These are phyloP conservation scores for Philereme vetulata DNA, from an alignment of 2,888 invertebrate genomes.

Conservation along the genomic window DNA sequence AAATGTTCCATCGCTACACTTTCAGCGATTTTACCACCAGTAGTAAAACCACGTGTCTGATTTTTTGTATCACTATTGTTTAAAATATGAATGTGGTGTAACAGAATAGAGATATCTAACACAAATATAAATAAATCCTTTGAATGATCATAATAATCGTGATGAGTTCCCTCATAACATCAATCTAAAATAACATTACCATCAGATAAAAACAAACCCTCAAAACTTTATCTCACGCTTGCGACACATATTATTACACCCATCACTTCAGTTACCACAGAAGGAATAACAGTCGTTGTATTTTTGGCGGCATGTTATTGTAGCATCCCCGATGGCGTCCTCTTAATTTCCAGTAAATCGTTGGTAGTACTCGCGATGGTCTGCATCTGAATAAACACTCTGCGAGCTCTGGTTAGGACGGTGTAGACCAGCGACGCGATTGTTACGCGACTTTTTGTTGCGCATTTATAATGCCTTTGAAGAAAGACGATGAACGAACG, in stretches of 20 bases:
- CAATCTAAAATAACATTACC: conserved; percentile 14
- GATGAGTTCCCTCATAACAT: conserved; percentile 5
- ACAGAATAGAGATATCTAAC: no score
- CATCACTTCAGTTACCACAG: conserved; percentile 26
- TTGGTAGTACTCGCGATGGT: conserved; percentile 70
- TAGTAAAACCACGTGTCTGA: no score
- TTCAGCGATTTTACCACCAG: no score
- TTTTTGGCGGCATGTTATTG: conserved; percentile 78
- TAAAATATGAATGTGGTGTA: no score
- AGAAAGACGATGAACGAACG: no score
- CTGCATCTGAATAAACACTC: conserved; percentile 81
- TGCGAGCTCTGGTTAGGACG: conserved; percentile 52
- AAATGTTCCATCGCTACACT: no score
- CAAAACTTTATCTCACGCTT: conserved; percentile 35
- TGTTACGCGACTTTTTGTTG: conserved; percentile 19
- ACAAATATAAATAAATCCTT: no score
- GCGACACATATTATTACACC: conserved; percentile 37
- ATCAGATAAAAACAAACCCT: conserved; percentile 29
- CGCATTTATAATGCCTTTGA: no score
- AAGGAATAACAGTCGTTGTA: conserved; percentile 47
- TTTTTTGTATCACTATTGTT: no score
- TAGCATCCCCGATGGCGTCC: conserved; percentile 73
- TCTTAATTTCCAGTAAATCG: conserved; percentile 83
- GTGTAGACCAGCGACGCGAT: conserved; percentile 23
- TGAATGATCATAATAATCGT: background rate